phyloP scores from a whole-genome alignment of 23 tunicate genomes.

The Diplosoma virens region DNA sequence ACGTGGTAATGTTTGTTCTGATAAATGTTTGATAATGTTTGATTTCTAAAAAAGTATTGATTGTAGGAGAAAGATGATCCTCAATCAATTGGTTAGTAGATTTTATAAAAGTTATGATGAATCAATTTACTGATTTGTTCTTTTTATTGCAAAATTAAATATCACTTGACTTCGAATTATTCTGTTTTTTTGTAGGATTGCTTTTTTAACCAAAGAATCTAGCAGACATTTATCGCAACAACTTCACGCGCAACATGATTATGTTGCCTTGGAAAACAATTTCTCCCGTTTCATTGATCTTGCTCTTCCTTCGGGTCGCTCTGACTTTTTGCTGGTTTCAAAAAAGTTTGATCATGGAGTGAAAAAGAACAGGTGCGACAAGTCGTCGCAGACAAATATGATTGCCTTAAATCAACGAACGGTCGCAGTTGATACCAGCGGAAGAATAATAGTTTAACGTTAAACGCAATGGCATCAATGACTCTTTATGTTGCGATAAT shows the following conservation, averaged over 20 bases:
- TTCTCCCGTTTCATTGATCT: constrained; percentile 68
- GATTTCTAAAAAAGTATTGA: no score
- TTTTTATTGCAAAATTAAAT: no score
- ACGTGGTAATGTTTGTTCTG: no score
- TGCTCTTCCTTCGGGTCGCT: constrained; percentile 35
- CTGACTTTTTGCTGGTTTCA: constrained; percentile 48
- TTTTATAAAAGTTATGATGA: no score
- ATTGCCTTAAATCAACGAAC: constrained; percentile 63
- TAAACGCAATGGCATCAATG: no score
- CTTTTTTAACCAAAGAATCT: constrained; percentile 31
- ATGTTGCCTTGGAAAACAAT: constrained; percentile 63
- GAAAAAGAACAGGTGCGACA: constrained; percentile 11
- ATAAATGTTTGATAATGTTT: no score
- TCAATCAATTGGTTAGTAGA: no score
- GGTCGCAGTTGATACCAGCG: constrained; percentile 50
- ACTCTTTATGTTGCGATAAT: no score
- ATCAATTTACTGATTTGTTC: no score
- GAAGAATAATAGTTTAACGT: no score
- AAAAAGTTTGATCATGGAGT: constrained; percentile 36
- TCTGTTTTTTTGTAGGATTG: constrained; percentile 55
- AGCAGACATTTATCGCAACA: constrained; percentile 21
- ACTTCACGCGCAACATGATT: constrained; percentile 46
- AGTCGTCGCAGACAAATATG: constrained; percentile 47
- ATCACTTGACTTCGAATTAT: no score
- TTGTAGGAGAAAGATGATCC: no score